Evolutionary conservation across 2,113 vertebrate genomes (phyloP).

Genomic region (Hippopotamus amphibius): DNA sequence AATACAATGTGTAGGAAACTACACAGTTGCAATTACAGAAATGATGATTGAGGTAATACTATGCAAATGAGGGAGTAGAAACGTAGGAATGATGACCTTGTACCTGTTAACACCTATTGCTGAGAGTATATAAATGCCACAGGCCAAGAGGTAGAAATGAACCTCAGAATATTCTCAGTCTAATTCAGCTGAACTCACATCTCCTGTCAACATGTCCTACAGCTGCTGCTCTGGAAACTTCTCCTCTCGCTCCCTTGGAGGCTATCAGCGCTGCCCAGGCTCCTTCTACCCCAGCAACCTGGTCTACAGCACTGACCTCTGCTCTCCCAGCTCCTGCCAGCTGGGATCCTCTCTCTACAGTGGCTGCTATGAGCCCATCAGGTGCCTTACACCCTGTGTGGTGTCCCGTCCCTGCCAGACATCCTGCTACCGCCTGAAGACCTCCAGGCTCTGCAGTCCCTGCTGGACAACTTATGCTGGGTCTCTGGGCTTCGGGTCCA

Average conservation of each 20-base stretch:
- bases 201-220: neutral
- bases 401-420: neutral
- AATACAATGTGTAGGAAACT: neutral
- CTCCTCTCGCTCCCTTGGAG: neutral
- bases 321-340: neutral
- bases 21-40: neutral
- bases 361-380: neutral
- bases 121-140: neutral
- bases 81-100: neutral
- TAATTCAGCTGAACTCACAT: neutral
- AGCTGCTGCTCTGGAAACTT: neutral
- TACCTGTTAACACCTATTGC: neutral
- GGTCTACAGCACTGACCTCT: neutral
- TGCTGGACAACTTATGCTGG: neutral
- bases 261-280: neutral
- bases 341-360: neutral
- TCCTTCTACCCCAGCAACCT: neutral
- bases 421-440: rapidly evolving
- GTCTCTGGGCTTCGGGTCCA: neutral
- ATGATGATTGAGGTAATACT: neutral
- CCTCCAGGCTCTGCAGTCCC: neutral
- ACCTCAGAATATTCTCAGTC: neutral
- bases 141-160: neutral
- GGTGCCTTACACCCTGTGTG: neutral
- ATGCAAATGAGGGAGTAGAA: neutral